Evolutionary conservation across 2,888 invertebrate species (phyloP), one percentile per base, ranked within the genome.

Genomic region (Eristalinus sepulchralis): DNA sequence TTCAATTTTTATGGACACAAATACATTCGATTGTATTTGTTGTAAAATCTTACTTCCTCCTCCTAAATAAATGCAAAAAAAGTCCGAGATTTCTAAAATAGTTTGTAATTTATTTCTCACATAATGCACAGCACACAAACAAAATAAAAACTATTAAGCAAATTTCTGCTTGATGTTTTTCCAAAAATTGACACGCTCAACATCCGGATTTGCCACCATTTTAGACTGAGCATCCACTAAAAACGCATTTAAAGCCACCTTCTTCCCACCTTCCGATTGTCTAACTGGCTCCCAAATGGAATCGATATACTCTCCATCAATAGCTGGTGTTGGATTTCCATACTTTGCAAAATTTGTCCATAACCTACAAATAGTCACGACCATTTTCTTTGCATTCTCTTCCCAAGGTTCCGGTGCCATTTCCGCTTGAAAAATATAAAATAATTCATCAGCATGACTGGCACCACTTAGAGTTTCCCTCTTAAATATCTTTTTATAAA

Each of bases 271-370:
- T 1, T 62, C 22, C 9, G 83, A 73, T 27, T 78, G 64, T 17
- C 60, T 77, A 0, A 89, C 84, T 2, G 89, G 88, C 8, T 85
- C 71, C 90, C 90, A 90, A 63, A 83, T 78, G 53, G 83, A 83
- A 34, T 83, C 66, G 11, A 87, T 13, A 9, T 39, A 1, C 1
- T 1, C 20, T 8, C 55, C 31, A 20, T 53, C 71, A 6, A 66
- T 4, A 9, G 68, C 27, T 2, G 73, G 75, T 22, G 88, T 85
- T 60, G 88, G 88, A 34, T 88, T 79, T 53, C 80, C 78, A 89
- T 90, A 92, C 89, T 93, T 94, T 1, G 94, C 95, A 90, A 95
- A 95, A 89, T 95, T 94, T 0, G 94, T 93, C 94, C 95, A 94
- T 91, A 94, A 90, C 36, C 91, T 90, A 13, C 93, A 91, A 90